Conservation (phyloP, 2,888 invertebrate species). For the Himalopsyche kuldschensis region DNA sequence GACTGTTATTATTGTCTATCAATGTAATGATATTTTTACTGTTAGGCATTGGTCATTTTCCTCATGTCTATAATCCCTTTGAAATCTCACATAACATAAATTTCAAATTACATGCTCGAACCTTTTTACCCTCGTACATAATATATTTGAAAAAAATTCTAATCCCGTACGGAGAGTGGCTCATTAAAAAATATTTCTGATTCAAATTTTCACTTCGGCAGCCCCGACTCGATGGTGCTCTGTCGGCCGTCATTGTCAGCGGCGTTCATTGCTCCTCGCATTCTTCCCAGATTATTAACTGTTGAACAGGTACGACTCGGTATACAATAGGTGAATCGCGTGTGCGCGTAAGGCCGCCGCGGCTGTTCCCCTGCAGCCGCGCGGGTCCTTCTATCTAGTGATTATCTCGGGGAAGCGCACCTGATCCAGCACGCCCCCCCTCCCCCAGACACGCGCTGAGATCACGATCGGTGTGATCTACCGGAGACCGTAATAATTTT, state of each 20-base stretch:
- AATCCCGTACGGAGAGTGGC: background rate
- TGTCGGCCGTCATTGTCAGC: background rate
- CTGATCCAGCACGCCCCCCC: too few relatives aligned
- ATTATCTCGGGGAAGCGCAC: too few relatives aligned
- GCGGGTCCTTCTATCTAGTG: background rate
- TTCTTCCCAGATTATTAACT: conserved; percentile 26
- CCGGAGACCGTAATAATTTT: too few relatives aligned
- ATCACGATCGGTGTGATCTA: too few relatives aligned
- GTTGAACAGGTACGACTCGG: background rate
- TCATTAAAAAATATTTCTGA: background rate
- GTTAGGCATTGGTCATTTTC: too few relatives aligned
- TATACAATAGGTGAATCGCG: background rate
- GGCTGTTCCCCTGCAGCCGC: background rate
- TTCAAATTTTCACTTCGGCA: background rate
- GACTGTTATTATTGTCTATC: too few relatives aligned
- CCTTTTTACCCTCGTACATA: background rate
- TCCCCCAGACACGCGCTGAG: too few relatives aligned
- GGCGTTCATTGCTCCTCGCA: conserved; percentile 6
- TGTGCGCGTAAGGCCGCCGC: too few relatives aligned
- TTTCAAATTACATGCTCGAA: background rate
- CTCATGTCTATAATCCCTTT: too few relatives aligned
- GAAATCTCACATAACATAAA: too few relatives aligned
- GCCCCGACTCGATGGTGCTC: background rate
- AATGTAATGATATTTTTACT: too few relatives aligned
- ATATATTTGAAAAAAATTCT: background rate